Evolutionary conservation across 2,113 vertebrate genomes (phyloP), one percentile per base, ranked within the genome.

Genomic region (Dinomys branickii): DNA sequence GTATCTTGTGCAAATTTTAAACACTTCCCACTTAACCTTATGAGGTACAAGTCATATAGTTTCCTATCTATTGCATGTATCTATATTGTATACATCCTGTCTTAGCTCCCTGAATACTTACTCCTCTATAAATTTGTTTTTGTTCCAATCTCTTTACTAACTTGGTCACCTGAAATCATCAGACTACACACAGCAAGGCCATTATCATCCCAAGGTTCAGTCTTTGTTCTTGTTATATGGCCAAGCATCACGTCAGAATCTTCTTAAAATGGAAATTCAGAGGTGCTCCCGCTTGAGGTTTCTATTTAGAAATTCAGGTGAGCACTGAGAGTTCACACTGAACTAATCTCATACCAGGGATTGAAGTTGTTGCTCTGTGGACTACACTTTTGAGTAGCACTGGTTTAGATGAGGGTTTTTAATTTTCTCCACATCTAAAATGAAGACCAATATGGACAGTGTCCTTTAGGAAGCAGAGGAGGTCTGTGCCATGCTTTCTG

Each of bases 401-500:
- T 52, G 28, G 11, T 38, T 85, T 85, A 54, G 26, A 33, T 58
- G n/a, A 61, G 26, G 12, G 5, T 10, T 52, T 93, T 94, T 91
- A 50, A 20, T 93, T 89, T 94, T 59, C n/a, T 63, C 22, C 52
- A 75, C 52, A 56, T 85, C 73, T 88, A n/a, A 85, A 83, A 59
- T 82, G 44, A 87, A 94, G 47, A 30, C 9, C 10, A 8, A 4
- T 67, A 19, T 58, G 33, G 33, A 24, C 44, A 61, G 10, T 30
- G 13, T 75, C 17, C 41, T n/a, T 65, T 87, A 5, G 19, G 69
- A 41, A 80, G 16, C 26, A 67, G 41, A 58, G 10, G 6, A 54
- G 0, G 0, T 59, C 58, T 65, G 89, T 86, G 47, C 54, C 1
- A 0, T 80, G 47, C 52, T 26, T 61, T 38, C 75, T 13, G 1